phyloP scores from a whole-genome alignment of 2,888 invertebrate species.

The Ornithoptera alexandrae region DNA sequence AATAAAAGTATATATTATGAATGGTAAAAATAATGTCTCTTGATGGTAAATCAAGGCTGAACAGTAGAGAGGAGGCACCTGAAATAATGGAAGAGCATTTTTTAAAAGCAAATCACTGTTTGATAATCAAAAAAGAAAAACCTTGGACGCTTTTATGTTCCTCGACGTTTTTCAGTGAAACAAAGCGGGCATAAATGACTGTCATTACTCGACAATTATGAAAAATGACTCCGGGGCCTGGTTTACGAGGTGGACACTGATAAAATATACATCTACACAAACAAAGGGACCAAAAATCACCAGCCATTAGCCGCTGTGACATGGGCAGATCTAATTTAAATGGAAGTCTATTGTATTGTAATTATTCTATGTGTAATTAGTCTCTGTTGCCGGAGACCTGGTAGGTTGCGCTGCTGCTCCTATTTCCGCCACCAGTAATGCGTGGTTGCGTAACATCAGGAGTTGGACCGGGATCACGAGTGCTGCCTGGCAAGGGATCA shows the following conservation, averaged over 20 bases:
- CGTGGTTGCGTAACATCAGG: no score
- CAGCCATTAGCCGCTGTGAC: conserved; percentile 1
- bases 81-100: conserved; percentile 36
- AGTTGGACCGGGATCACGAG: no score
- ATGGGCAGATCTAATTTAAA: background rate
- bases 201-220: conserved; percentile 64
- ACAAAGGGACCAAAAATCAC: conserved; percentile 18
- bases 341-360: background rate
- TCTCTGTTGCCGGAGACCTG: no score
- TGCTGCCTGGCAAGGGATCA: no score
- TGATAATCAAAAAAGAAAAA: conserved; percentile 33
- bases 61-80: conserved; percentile 27
- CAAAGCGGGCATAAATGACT: conserved; percentile 48
- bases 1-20: conserved; percentile 3
- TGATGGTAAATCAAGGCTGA: conserved; percentile 25
- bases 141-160: conserved; percentile 17
- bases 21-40: background rate
- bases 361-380: background rate
- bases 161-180: conserved; percentile 35
- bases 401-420: no score
- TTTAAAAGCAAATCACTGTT: conserved; percentile 40
- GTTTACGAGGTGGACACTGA: conserved; percentile 47
- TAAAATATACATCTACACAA: conserved; percentile 19
- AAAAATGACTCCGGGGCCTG: conserved; percentile 53
- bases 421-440: no score